These are phyloP conservation scores for Paracentrotus lividus DNA, from an alignment of 53 echinoderm and acorn worm species.

Conservation along the genomic window DNA sequence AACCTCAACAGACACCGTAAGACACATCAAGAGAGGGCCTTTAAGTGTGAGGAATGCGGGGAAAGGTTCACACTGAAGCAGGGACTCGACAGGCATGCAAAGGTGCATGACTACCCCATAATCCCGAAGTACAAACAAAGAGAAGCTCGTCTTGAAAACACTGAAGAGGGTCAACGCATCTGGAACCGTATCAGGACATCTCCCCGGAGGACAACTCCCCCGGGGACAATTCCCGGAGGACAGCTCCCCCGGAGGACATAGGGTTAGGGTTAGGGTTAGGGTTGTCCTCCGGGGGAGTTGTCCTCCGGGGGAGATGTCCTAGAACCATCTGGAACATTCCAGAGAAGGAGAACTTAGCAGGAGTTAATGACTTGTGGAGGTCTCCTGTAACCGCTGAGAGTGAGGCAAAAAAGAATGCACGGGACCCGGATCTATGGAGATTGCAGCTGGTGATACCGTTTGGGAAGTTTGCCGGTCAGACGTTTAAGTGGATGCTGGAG, in stretches of 20 bases:
- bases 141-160: not conserved
- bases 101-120: not conserved
- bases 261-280: too few species aligned
- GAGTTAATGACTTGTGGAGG: constrained; percentile 15
- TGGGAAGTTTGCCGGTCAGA: constrained; percentile 41
- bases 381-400: constrained; percentile 56
- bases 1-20: too few species aligned
- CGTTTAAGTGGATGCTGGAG: constrained; percentile 71
- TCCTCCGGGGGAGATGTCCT: too few species aligned
- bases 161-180: not conserved
- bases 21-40: too few species aligned
- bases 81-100: not conserved
- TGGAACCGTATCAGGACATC: too few species aligned
- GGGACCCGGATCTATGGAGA: constrained; percentile 16
- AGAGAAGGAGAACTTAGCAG: not conserved
- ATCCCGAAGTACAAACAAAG: not conserved
- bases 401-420: constrained; percentile 58
- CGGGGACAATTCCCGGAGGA: too few species aligned
- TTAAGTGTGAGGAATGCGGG: not conserved
- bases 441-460: not conserved
- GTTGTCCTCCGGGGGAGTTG: too few species aligned
- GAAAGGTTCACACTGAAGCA: not conserved
- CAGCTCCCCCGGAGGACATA: too few species aligned
- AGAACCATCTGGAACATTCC: too few species aligned
- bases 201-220: too few species aligned